Evolutionary conservation across 2,797 vertebrate genomes (phyloP), one percentile per base, ranked within the genome.

Genomic region (Gymnothorax javanicus): DNA sequence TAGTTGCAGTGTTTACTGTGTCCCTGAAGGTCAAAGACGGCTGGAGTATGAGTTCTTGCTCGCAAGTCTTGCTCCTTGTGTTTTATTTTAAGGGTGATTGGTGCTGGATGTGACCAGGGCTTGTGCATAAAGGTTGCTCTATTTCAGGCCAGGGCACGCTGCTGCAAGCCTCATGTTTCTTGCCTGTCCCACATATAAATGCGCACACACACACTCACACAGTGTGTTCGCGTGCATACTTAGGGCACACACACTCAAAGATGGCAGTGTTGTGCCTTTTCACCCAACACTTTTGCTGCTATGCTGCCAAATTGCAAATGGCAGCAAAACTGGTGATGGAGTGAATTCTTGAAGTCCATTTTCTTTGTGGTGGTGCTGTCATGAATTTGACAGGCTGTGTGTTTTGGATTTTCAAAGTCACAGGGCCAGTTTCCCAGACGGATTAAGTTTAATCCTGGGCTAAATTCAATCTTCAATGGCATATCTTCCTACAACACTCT

Each of bases 161-260:
- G 60, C 91, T 91, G 89, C 90, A 88, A 81, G 90, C 92, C 89
- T 95, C 93, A 91, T 85, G 90, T 96, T 94, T 94, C 94, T 90
- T 89, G 90, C 92, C 86, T 91, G 89, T 86, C 89, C 85, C 89
- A 85, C 92, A 93, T 86, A 85, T 87, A 62, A 5, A 62, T 20
- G 23, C 13, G 15, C 60, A 62, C 60, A 62, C 13, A 15, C 60
- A 23, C 13, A 62, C 60, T n/a, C 15, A 62, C 93, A 94, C 87
- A 92, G 88, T 43, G 33, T 43, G 33, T 2, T 43, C 33, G 33
- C 33, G 2, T 43, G 33, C 33, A 43, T 43, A 43, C 33, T 43
- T 43, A 43, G 91, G 89, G 91, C 77, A 92, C 89, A 87, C 87
- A 89, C 90, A 90, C 90, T 93, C 92, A 90, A 87, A 20, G 27